Conservation (phyloP, 2,797 vertebrate species). For the Sebastes kiyomatsui region DNA sequence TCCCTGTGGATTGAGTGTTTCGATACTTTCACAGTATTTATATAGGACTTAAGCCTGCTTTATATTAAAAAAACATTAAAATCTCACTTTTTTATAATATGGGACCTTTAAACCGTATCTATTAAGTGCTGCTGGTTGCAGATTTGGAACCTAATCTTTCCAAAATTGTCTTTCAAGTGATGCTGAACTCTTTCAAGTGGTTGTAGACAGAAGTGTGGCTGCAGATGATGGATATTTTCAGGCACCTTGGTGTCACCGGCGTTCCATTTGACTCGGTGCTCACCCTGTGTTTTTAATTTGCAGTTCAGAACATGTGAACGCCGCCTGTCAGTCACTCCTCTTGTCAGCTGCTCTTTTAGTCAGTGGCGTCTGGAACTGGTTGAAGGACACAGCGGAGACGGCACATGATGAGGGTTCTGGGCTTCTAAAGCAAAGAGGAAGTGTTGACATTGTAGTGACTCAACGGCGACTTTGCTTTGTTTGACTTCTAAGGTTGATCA, state of each 20-base stretch:
- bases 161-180: not conserved
- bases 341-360: not conserved
- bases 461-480: conserved; percentile 34
- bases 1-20: too few species aligned
- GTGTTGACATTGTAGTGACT: conserved; percentile 37
- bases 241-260: not conserved
- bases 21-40: too few species aligned
- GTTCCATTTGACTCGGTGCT: not conserved
- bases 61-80: too few species aligned
- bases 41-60: too few species aligned
- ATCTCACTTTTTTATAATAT: too few species aligned
- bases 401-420: not conserved
- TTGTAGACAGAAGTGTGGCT: not conserved
- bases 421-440: not conserved
- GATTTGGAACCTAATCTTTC: not conserved
- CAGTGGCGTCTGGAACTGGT: not conserved
- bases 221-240: not conserved
- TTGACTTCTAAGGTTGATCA: conserved; percentile 25
- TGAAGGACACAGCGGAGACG: conserved; percentile 24
- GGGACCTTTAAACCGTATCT: too few species aligned
- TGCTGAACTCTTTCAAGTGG: not conserved
- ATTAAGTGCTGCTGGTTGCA: not conserved
- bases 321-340: not conserved
- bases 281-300: not conserved
- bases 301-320: not conserved